Conservation (phyloP, 2,113 vertebrate genomes). For the Arothron firmamentum region DNA sequence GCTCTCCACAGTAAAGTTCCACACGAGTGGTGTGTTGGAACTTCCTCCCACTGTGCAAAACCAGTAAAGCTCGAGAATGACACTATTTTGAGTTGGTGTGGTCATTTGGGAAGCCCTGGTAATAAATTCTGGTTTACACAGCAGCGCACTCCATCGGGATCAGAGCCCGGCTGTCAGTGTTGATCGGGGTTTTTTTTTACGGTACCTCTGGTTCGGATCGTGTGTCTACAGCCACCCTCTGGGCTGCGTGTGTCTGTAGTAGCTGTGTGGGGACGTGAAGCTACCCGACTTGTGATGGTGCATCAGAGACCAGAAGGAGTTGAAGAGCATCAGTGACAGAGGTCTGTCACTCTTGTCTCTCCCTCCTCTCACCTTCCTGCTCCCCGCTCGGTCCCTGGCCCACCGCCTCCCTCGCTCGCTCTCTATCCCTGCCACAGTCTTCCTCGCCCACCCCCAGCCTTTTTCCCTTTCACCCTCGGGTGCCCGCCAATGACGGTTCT, state of each 20-base stretch:
- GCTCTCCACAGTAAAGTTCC: too few relatives aligned
- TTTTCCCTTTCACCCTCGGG: conserved; percentile 15
- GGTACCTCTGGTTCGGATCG: background rate
- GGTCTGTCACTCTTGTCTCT: conserved; percentile 59
- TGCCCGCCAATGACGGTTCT: background rate
- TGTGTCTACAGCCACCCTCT: conserved; percentile 82
- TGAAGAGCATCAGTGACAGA: conserved; percentile 82
- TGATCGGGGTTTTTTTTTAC: too few relatives aligned
- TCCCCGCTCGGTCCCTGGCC: conserved; percentile 46
- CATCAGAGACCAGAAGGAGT: conserved; percentile 87
- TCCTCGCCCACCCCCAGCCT: conserved; percentile 47
- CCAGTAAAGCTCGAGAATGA: too few relatives aligned
- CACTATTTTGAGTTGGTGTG: too few relatives aligned
- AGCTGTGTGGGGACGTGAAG: conserved; percentile 77
- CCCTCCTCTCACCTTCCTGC: conserved; percentile 35
- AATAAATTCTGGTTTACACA: too few relatives aligned
- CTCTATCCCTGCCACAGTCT: conserved; percentile 47
- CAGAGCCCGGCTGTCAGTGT: too few relatives aligned
- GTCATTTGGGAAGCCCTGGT: too few relatives aligned
- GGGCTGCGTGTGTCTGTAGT: conserved; percentile 82
- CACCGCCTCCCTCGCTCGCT: conserved; percentile 62
- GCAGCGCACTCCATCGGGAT: too few relatives aligned
- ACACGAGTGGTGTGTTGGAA: too few relatives aligned
- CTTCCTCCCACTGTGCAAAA: too few relatives aligned
- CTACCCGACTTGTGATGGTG: conserved; percentile 79